Percentiles rank a stretch among this genome's conserved stretches.
phyloP scores from a whole-genome alignment of 2,113 vertebrate species.

The Brachyhypopomus gauderio region DNA sequence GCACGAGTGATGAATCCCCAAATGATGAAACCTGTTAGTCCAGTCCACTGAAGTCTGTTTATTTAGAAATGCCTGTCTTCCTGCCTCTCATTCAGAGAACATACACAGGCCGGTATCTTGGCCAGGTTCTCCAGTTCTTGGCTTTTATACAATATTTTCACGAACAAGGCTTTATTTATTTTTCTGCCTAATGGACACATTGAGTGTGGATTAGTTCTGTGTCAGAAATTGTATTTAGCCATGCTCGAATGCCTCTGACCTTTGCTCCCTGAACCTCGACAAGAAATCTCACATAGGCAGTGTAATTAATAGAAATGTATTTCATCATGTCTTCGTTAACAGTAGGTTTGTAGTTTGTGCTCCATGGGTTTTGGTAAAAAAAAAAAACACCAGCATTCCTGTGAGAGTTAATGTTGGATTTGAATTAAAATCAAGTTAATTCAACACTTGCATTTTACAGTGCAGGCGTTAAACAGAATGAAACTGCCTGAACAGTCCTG shows the following conservation, averaged over 20 bases:
- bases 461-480: not conserved
- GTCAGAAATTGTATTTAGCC: conserved; percentile 28
- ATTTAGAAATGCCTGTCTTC: conserved; percentile 27
- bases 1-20: not conserved
- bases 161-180: conserved; percentile 36
- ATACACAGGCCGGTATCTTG: conserved; percentile 31
- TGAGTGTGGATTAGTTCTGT: conserved; percentile 26
- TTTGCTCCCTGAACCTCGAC: conserved; percentile 11
- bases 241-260: conserved; percentile 11
- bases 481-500: not conserved
- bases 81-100: conserved; percentile 29
- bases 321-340: conserved; percentile 23
- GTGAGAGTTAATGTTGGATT: not conserved
- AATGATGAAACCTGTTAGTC: conserved; percentile 33
- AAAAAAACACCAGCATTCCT: not conserved
- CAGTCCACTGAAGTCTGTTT: conserved; percentile 24
- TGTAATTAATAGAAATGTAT: conserved; percentile 31
- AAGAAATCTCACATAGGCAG: conserved; percentile 1
- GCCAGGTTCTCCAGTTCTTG: conserved; percentile 6
- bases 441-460: not conserved
- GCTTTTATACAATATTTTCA: conserved; percentile 3
- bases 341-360: conserved; percentile 6
- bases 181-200: conserved; percentile 20
- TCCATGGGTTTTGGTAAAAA: conserved; percentile 31
- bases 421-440: not conserved